A percentile compares a stretch with the other conserved stretches of the same genome.
Conservation (phyloP, 2,888 invertebrate species). For the Aphodius sticticus region DNA sequence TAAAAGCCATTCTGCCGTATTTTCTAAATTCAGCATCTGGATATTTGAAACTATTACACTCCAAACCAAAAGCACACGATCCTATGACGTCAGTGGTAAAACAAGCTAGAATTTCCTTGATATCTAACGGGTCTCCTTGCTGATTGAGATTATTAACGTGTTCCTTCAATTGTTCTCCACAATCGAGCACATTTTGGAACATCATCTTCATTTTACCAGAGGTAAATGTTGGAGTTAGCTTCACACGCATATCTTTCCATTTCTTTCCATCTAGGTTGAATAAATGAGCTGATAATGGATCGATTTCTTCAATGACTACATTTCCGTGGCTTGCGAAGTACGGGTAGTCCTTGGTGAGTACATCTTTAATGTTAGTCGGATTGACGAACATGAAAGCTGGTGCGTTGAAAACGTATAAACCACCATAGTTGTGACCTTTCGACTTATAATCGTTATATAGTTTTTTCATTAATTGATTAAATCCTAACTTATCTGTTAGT, state of each 20-base stretch:
- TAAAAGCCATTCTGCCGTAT: slow-evolving; percentile 29
- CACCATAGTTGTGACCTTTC: slow-evolving; percentile 16
- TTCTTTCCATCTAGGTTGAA: slow-evolving; percentile 31
- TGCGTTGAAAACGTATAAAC: slow-evolving; percentile 39
- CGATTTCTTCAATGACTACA: slow-evolving; percentile 16
- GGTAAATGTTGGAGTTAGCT: slow-evolving; percentile 31
- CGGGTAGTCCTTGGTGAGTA: slow-evolving; percentile 66
- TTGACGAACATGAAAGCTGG: slow-evolving; percentile 34
- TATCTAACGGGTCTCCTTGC: slow-evolving; percentile 20
- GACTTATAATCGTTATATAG: slow-evolving; percentile 27
- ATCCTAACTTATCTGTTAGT: neutral
- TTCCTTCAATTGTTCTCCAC: slow-evolving; percentile 24
- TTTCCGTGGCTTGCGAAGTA: slow-evolving; percentile 67
- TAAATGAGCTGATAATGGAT: slow-evolving; percentile 31
- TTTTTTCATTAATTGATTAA: slow-evolving; percentile 15
- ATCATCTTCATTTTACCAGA: slow-evolving; percentile 36
- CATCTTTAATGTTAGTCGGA: slow-evolving; percentile 47
- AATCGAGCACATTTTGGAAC: slow-evolving; percentile 30
- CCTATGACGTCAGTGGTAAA: slow-evolving; percentile 36
- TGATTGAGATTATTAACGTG: neutral
- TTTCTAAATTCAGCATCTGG: slow-evolving; percentile 34
- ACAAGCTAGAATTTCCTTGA: slow-evolving; percentile 34
- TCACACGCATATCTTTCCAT: slow-evolving; percentile 32
- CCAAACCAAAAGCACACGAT: slow-evolving; percentile 34
- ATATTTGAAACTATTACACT: slow-evolving; percentile 34